Base-by-base conservation (phyloP, 2,113 vertebrate genomes). In the Calidris pugnax region DNA sequence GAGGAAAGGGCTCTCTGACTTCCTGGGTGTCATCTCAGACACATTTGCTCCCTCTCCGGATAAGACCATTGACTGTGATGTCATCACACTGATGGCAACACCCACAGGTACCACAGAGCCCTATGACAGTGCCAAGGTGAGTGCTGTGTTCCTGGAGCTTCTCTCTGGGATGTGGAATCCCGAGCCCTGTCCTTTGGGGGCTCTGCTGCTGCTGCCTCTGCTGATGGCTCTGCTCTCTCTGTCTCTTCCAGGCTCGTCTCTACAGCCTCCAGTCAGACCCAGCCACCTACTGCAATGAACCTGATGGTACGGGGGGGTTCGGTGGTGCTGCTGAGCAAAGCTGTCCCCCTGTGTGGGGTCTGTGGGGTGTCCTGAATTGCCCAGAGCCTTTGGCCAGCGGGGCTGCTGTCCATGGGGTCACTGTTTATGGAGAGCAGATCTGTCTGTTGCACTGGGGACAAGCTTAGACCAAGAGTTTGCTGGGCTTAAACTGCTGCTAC, bases 231-330 rank as follows among this genome's bases (percentile, higher is more conserved):
- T 35, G 48, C 66, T 69, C 69, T 14, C 0, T 97, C 39, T 90
- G 28, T 94, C 74, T 68, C 93, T 96, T 95, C 62, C 91, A 99
- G 99, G 99, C 99, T 82, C 99, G 99, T 47, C 99, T 99, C 76
- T 99, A 99, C 97, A 99, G 98, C 97, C 98, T 99, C 71, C 99
- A 99, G 97, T 99, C 99, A 7, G 99, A 99, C 90, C 99, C 99
- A 2, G 99, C 99, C 30, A 99, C 99, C 20, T 99, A 99, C 98
- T 99, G 99, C 98, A 99, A 99, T 2, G 99, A 99, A 93, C 99
- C 99, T 11, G 99, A 99, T 35, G 99, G 99, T 99, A 97, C 21
- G 97, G 16, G 23, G 5, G 89, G 45, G 27, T 51, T 71, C 3
- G 6, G 21, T 3, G 26, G 41, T 21, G 55, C 35, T 72, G 87